These are phyloP conservation scores for Sylvietta virens DNA, from an alignment of 2,113 vertebrate genomes.

Conservation along the genomic window DNA sequence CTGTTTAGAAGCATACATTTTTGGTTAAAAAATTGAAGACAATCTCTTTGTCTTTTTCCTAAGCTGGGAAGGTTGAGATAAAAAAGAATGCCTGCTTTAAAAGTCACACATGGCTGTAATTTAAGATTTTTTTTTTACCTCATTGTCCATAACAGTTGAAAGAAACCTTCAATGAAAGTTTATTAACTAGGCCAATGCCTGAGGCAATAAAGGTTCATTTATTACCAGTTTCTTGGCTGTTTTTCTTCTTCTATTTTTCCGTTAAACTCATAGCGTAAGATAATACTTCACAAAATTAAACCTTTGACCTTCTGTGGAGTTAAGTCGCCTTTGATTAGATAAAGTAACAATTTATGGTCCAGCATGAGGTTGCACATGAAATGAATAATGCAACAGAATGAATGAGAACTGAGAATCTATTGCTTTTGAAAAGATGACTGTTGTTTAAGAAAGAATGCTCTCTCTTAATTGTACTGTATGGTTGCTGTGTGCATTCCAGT, in stretches of 20 bases:
- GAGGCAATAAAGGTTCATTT: slow-evolving; percentile 84
- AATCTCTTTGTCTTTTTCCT: slow-evolving; percentile 67
- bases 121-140: slow-evolving; percentile 82
- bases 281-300: slow-evolving; percentile 87
- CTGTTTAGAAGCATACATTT: slow-evolving; percentile 78
- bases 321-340: slow-evolving; percentile 85
- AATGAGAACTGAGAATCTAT: slow-evolving; percentile 71
- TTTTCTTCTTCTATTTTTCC: slow-evolving; percentile 85
- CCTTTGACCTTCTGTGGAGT: slow-evolving; percentile 84
- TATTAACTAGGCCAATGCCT: slow-evolving; percentile 85
- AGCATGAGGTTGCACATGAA: slow-evolving; percentile 81
- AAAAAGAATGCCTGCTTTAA: slow-evolving; percentile 82
- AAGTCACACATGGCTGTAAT: slow-evolving; percentile 88
- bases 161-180: slow-evolving; percentile 87
- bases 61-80: slow-evolving; percentile 76
- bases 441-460: slow-evolving; percentile 64
- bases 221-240: slow-evolving; percentile 84
- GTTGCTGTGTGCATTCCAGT: slow-evolving; percentile 52
- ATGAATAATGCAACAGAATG: slow-evolving; percentile 80
- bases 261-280: slow-evolving; percentile 84
- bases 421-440: slow-evolving; percentile 78
- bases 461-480: slow-evolving; percentile 69
- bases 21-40: slow-evolving; percentile 79
- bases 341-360: slow-evolving; percentile 85
- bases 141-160: slow-evolving; percentile 85